Evolutionary conservation across 2,113 vertebrate genomes (phyloP).

Genomic region (Labrus mixtus): DNA sequence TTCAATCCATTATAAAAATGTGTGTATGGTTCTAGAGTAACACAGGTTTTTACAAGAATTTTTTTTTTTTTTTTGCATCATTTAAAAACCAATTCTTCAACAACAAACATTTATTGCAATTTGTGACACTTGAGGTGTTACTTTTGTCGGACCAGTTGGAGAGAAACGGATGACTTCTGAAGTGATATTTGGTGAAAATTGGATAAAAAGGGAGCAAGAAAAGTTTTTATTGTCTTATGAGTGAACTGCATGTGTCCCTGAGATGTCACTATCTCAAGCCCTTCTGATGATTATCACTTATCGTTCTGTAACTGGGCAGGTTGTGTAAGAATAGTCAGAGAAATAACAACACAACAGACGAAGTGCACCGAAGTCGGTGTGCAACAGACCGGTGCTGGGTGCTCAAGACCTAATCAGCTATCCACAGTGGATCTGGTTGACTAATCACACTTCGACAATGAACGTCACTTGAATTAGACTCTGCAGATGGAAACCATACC

Average conservation of each 20-base stretch:
- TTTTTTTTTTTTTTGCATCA: no score
- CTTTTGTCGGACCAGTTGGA: not conserved
- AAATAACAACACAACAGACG: not conserved
- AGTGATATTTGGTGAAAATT: not conserved
- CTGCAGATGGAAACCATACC: conserved; percentile 62
- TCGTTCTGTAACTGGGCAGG: not conserved
- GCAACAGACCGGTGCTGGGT: conserved; percentile 2
- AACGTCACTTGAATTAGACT: conserved; percentile 38
- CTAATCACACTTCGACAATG: conserved; percentile 35
- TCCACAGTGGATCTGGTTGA: conserved; percentile 30
- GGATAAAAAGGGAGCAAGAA: not conserved
- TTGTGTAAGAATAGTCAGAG: not conserved
- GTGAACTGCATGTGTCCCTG: not conserved
- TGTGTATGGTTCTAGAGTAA: no score
- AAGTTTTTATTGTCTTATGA: conserved; percentile 1
- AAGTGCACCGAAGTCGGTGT: not conserved
- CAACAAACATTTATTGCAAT: not conserved
- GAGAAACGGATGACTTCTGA: not conserved
- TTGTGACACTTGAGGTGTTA: conserved; percentile 5
- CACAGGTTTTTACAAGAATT: no score
- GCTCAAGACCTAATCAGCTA: conserved; percentile 7
- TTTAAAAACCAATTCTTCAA: not conserved
- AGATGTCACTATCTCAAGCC: not conserved
- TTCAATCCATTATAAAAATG: no score
- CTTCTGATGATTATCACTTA: not conserved